Conservation (phyloP, 2,113 vertebrate genomes). For the Melanostigma gelatinosum region DNA sequence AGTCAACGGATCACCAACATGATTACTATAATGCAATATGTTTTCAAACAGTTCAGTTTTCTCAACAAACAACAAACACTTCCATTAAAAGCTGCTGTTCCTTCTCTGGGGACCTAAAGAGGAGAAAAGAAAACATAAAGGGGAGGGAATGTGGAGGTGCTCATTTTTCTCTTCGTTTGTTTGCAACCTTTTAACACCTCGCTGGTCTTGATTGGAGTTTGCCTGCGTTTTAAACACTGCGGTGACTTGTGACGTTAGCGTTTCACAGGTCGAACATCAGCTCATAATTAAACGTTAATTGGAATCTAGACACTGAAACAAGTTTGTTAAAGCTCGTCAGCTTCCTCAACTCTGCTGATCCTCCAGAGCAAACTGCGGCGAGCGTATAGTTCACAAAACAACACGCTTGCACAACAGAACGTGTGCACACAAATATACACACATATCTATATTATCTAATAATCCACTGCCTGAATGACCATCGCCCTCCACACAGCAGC, state of each 20-base stretch:
- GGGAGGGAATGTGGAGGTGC: not conserved
- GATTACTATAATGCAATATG: not conserved
- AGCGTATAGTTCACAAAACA: not conserved
- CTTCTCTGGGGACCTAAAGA: not conserved
- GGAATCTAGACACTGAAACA: constrained; percentile 16
- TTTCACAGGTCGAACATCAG: constrained; percentile 14
- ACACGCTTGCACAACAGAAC: not conserved
- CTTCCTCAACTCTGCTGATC: not conserved
- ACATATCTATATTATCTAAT: not conserved
- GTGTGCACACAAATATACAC: not conserved
- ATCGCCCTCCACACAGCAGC: constrained; percentile 5
- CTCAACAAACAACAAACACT: not conserved
- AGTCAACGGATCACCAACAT: not conserved
- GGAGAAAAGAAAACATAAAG: not conserved
- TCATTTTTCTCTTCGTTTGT: constrained; percentile 39
- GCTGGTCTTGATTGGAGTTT: constrained; percentile 36
- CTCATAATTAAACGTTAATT: constrained; percentile 20
- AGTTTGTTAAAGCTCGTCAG: constrained; percentile 20
- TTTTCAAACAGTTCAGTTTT: not conserved
- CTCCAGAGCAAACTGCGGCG: not conserved
- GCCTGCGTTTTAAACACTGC: constrained; percentile 23
- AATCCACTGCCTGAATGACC: not conserved
- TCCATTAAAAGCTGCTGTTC: not conserved
- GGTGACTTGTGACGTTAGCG: not conserved
- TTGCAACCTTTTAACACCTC: constrained; percentile 23